Evolutionary conservation across 2,113 vertebrate species (phyloP).

Genomic region (Mustelus asterias): DNA sequence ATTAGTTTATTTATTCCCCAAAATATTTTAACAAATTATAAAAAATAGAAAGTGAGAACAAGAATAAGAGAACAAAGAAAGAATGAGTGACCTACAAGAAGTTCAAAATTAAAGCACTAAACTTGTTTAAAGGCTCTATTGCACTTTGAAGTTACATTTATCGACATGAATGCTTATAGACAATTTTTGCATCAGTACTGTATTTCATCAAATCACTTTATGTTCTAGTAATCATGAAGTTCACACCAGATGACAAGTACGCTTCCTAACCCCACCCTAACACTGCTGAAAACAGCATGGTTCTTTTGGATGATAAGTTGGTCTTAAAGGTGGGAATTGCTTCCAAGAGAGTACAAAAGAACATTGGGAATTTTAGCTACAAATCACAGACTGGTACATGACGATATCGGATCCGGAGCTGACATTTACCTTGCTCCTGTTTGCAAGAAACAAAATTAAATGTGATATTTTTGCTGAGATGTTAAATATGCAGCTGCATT

Average conservation of each 20-base stretch:
- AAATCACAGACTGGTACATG: background rate
- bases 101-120: background rate
- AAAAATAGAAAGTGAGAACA: background rate
- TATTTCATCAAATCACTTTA: background rate
- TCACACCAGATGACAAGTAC: conserved; percentile 15
- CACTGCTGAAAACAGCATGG: too few relatives aligned
- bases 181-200: background rate
- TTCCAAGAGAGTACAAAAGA: background rate
- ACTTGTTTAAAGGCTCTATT: background rate
- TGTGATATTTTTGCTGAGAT: background rate
- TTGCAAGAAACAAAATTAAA: background rate
- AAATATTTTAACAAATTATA: conserved; percentile 2
- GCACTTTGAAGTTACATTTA: background rate
- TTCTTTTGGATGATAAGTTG: background rate
- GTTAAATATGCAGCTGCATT: background rate
- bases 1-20: background rate
- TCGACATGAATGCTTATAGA: background rate
- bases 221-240: background rate
- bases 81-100: background rate
- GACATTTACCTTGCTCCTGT: background rate
- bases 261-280: background rate
- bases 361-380: background rate
- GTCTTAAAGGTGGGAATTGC: background rate
- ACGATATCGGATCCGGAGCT: background rate
- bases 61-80: background rate